Evolutionary conservation across 1,140 invertebrate species (phyloP).

Genomic region (Drosophila littoralis): DNA sequence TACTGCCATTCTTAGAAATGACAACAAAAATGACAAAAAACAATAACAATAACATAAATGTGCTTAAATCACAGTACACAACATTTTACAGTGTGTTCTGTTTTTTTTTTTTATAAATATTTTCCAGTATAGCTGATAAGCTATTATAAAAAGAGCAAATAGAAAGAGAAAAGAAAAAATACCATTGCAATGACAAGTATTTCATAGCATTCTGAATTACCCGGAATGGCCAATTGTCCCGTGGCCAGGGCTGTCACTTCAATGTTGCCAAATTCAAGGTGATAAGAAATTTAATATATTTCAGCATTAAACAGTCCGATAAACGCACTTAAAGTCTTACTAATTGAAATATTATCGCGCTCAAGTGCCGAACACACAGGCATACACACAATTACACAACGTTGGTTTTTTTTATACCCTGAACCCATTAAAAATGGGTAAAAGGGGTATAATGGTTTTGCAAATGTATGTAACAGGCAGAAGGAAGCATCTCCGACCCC

Average conservation of each 20-base stretch:
- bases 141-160: neutral
- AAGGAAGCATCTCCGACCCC: no score
- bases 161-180: neutral
- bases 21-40: neutral
- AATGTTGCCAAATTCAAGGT: constrained; percentile 15
- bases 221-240: neutral
- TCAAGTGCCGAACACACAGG: constrained; percentile 3
- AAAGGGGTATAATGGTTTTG: no score
- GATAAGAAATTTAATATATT: constrained; percentile 27
- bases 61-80: neutral
- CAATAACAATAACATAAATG: neutral
- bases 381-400: neutral
- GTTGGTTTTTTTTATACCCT: neutral
- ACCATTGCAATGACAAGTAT: neutral
- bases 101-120: neutral
- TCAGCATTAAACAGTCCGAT: neutral
- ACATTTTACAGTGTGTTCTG: neutral
- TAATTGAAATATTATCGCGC: constrained; percentile 19
- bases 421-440: no score
- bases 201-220: neutral
- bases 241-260: constrained; percentile 3
- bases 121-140: neutral
- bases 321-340: constrained; percentile 10
- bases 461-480: no score
- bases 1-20: neutral